These are phyloP conservation scores for Grammomys dolichurus DNA, from an alignment of 2,113 vertebrate genomes.

Conservation along the genomic window DNA sequence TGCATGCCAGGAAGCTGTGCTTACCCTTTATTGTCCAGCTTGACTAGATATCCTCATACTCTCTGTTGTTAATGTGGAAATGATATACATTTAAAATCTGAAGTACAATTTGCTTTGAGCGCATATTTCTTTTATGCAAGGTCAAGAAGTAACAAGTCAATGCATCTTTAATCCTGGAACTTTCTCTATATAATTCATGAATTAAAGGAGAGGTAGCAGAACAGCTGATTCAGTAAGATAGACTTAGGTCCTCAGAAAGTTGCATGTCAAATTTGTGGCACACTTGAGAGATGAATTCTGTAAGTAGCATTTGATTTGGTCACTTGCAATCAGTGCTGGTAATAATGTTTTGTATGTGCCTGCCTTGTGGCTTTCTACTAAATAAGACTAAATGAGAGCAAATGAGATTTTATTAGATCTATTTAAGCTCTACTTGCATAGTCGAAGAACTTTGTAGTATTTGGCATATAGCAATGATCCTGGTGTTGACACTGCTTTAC, in stretches of 20 bases:
- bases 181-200: neutral
- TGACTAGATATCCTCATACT: neutral
- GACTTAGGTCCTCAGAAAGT: conserved; percentile 20
- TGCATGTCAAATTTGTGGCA: conserved; percentile 20
- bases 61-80: neutral
- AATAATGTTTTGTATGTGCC: conserved; percentile 31
- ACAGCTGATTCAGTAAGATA: neutral
- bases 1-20: rapidly evolving
- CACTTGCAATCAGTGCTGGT: neutral
- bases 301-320: conserved; percentile 23
- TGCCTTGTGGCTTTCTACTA: conserved; percentile 6
- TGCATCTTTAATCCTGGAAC: neutral
- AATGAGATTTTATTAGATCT: conserved; percentile 64
- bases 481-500: conserved; percentile 59
- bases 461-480: conserved; percentile 55
- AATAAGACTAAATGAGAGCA: conserved; percentile 51
- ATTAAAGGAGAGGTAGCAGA: neutral
- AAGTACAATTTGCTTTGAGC: neutral
- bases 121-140: neutral
- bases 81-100: neutral
- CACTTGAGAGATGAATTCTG: conserved; percentile 28
- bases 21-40: neutral
- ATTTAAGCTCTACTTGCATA: conserved; percentile 48
- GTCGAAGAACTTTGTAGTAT: conserved; percentile 20
- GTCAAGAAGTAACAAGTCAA: neutral